Percentiles rank a stretch among this genome's conserved stretches.
These are phyloP conservation scores for Drosophila flavopinicola DNA, from an alignment of 2,888 invertebrate genomes.

Conservation along the genomic window DNA sequence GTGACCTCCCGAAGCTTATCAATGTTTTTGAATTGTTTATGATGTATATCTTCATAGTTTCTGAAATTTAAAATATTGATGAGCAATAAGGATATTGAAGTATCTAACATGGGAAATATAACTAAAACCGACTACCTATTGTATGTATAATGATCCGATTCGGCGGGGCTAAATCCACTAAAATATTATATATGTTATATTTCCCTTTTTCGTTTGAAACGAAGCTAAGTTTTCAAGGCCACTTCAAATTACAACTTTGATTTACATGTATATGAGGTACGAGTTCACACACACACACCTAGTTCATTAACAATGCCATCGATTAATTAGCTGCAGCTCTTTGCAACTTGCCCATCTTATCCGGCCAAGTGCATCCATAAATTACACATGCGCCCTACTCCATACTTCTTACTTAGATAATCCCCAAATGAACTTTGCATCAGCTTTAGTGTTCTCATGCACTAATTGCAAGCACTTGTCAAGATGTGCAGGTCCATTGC, in stretches of 20 bases:
- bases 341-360: background rate
- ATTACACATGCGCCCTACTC: constrained; percentile 9
- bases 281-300: too few relatives aligned
- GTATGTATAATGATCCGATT: too few relatives aligned
- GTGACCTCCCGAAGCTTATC: too few relatives aligned
- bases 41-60: too few relatives aligned
- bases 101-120: too few relatives aligned
- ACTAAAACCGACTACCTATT: too few relatives aligned
- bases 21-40: too few relatives aligned
- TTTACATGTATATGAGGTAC: background rate
- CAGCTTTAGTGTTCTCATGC: constrained; percentile 7
- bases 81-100: too few relatives aligned
- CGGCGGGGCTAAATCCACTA: too few relatives aligned
- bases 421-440: constrained; percentile 14
- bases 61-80: too few relatives aligned
- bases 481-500: constrained; percentile 23
- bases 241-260: background rate
- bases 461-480: constrained; percentile 39
- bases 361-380: constrained; percentile 23
- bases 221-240: background rate
- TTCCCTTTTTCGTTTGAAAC: too few relatives aligned
- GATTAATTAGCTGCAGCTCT: constrained; percentile 10
- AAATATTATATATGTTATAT: too few relatives aligned
- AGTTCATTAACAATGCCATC: background rate
- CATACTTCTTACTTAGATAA: constrained; percentile 3